Base-by-base conservation (phyloP, 23 tunicate genomes). In the Corella eumyota region DNA sequence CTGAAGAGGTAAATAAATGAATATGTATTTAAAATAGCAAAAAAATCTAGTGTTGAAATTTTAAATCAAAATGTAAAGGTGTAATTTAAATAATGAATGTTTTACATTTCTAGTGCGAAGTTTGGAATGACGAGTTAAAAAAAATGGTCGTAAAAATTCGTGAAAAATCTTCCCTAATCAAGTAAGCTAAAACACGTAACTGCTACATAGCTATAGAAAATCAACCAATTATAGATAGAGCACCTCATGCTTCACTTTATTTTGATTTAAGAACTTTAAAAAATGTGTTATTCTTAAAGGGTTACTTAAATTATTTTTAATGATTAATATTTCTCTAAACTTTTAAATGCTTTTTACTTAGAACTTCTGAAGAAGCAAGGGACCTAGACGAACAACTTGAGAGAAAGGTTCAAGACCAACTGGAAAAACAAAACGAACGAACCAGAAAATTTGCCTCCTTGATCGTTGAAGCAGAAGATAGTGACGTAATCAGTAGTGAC, bases 61-160 rank as follows among this genome's bases (percentile, higher is more conserved):
- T 40, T 40, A 40, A 40, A 40, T 40, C 15, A 40, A 11, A 9
- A 15, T 40, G 13, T 40, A 40, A 40, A 9, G 48, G 11, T 40
- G 11, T 40, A 40, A 40, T 40, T 11, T 40, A 40, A 40, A 40
- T 15, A 40, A 40, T 15, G 11, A 9, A 9, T 11, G 15, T 15
- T 15, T 15, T n/a, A n/a, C n/a, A n/a, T n/a, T n/a, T n/a, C n/a
- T n/a, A 82, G 92, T 82, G 74, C 61, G 92, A 82, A 32, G 68
- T 62, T 6, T 82, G 92, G 92, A 79, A 82, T 50, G 64, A 82
- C 25, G 81, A 73, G 2, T 57, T 73, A 26, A 69, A 67, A 24
- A 44, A 53, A 64, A 36, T 74, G 35, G 34, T 74, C 20, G 32
- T 49, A n/a, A 25, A 21, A 13, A 74, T 74, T 22, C 45, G 60